Evolutionary conservation across 2,113 vertebrate species (phyloP).

Genomic region (Origma solitaria): DNA sequence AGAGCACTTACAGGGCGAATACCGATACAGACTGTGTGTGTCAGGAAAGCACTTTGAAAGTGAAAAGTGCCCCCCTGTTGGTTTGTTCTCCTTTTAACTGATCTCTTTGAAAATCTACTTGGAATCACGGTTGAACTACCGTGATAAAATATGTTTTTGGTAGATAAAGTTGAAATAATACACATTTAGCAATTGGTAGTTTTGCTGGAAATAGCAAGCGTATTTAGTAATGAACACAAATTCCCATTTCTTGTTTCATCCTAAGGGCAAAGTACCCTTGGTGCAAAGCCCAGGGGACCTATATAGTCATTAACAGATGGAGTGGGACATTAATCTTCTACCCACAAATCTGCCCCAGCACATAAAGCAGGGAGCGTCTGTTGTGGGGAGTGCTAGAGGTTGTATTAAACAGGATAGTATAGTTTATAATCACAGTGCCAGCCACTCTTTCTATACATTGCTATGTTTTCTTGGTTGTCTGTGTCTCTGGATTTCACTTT

Average conservation of each 20-base stretch:
- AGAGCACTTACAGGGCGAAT: background rate
- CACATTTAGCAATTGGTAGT: background rate
- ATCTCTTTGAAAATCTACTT: slow-evolving; percentile 39
- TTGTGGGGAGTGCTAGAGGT: slow-evolving; percentile 12
- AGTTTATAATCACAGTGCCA: background rate
- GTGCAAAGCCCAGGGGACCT: slow-evolving; percentile 24
- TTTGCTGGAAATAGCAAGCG: background rate
- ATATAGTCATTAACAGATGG: slow-evolving; percentile 49
- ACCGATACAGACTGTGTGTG: background rate
- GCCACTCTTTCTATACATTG: background rate
- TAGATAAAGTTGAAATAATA: slow-evolving; percentile 44
- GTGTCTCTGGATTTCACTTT: background rate
- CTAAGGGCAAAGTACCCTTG: slow-evolving; percentile 56
- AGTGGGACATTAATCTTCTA: slow-evolving; percentile 50
- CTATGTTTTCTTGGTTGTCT: background rate
- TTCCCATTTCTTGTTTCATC: slow-evolving; percentile 36
- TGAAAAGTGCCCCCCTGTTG: background rate
- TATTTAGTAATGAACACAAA: background rate
- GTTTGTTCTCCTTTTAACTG: slow-evolving; percentile 34
- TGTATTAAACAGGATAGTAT: background rate
- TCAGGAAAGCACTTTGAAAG: slow-evolving; percentile 21
- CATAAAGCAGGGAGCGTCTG: slow-evolving; percentile 29
- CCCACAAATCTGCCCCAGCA: background rate
- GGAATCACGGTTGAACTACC: slow-evolving; percentile 8
- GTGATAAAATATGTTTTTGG: background rate